phyloP scores from a whole-genome alignment of 2,888 invertebrate genomes.

The Desoria tigrina region DNA sequence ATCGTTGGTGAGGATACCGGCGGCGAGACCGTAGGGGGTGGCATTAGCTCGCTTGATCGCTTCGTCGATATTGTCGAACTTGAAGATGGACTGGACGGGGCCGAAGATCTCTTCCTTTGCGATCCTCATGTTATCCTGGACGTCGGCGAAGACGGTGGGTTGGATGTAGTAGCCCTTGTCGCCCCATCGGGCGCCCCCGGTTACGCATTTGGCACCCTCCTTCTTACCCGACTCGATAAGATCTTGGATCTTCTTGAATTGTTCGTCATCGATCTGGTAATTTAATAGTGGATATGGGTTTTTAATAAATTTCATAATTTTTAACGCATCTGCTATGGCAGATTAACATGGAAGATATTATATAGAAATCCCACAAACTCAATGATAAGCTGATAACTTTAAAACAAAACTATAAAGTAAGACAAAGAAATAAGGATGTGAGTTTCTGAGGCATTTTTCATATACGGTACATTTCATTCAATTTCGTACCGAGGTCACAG shows the following conservation, averaged over 20 bases:
- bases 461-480: too few relatives aligned
- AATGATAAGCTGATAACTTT: too few relatives aligned
- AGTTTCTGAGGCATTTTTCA: too few relatives aligned
- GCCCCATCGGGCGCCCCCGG: slow-evolving; percentile 73
- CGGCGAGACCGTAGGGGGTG: slow-evolving; percentile 77
- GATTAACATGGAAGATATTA: too few relatives aligned
- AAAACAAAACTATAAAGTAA: too few relatives aligned
- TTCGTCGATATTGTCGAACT: slow-evolving; percentile 75
- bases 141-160: slow-evolving; percentile 58
- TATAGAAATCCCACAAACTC: too few relatives aligned
- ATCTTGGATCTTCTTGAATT: slow-evolving; percentile 73
- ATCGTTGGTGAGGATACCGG: slow-evolving; percentile 78
- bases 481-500: too few relatives aligned
- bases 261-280: slow-evolving; percentile 68
- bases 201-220: slow-evolving; percentile 75
- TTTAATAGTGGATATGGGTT: not conserved
- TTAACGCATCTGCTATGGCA: too few relatives aligned
- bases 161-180: slow-evolving; percentile 70
- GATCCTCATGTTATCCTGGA: slow-evolving; percentile 59
- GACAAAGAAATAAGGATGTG: too few relatives aligned
- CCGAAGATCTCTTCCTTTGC: slow-evolving; percentile 73
- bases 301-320: not conserved
- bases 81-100: slow-evolving; percentile 82
- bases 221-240: slow-evolving; percentile 75
- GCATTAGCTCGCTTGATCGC: slow-evolving; percentile 79